Percentiles rank a stretch among this genome's conserved stretches.
These are phyloP conservation scores for Mycetomoellerius zeteki DNA, from an alignment of 1,140 invertebrate genomes.

Conservation along the genomic window DNA sequence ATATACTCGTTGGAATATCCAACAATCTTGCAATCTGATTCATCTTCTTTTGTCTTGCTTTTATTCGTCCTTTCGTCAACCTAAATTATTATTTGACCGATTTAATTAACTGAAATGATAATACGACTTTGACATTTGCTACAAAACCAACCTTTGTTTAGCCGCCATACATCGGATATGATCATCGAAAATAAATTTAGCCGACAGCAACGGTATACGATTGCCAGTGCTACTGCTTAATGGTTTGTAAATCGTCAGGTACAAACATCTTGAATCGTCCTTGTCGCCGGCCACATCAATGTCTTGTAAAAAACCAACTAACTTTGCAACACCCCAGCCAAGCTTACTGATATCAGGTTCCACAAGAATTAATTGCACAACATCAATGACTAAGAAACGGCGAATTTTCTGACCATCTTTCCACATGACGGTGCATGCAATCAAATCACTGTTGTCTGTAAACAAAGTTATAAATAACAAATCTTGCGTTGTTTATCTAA, in stretches of 20 bases:
- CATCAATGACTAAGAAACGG: constrained; percentile 97
- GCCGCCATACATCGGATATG: constrained; percentile 99
- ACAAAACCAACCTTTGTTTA: constrained; percentile 92
- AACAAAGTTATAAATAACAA: constrained; percentile 71
- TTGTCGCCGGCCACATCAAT: constrained; percentile 95
- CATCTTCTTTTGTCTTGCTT: constrained; percentile 98
- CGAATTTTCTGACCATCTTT: constrained; percentile 96
- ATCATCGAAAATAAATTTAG: constrained; percentile 99
- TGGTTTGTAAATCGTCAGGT: constrained; percentile 97
- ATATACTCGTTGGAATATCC: constrained; percentile 91
- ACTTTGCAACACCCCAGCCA: constrained; percentile 98
- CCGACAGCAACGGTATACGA: constrained; percentile 93
- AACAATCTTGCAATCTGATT: constrained; percentile 96
- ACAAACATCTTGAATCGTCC: constrained; percentile 98
- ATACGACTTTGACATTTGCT: not conserved
- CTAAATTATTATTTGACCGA: constrained; percentile 85
- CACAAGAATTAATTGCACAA: constrained; percentile 97
- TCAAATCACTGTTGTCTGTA: constrained; percentile 98
- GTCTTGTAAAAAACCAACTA: constrained; percentile 95
- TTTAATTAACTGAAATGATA: constrained; percentile 20
- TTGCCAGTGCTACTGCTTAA: constrained; percentile 88
- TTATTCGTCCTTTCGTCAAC: constrained; percentile 94
- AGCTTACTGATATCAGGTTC: constrained; percentile 97
- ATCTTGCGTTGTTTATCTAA: not conserved
- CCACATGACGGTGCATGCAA: constrained; percentile 97